A percentile compares a stretch with the other conserved stretches of the same genome.
phyloP scores from a whole-genome alignment of 2,797 vertebrate species.

The Apogon hyalosoma region DNA sequence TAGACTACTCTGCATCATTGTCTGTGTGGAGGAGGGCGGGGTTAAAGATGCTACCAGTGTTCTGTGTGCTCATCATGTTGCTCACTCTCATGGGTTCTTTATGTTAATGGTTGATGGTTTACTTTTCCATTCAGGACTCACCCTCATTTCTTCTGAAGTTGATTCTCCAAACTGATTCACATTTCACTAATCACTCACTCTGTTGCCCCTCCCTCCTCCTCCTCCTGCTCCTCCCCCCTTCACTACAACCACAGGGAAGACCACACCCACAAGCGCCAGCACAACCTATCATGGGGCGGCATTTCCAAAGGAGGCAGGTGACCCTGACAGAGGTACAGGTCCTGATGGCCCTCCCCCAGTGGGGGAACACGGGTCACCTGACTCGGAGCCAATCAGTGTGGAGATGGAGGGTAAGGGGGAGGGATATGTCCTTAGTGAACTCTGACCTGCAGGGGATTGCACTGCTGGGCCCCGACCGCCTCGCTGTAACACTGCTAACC shows the following conservation, averaged over 20 bases:
- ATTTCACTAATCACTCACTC: constrained; percentile 86
- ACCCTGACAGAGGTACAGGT: constrained; percentile 88
- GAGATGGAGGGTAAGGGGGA: constrained; percentile 92
- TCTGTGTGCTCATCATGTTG: constrained; percentile 53
- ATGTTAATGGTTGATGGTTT: constrained; percentile 62
- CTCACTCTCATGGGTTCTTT: constrained; percentile 35
- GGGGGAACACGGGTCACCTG: constrained; percentile 87
- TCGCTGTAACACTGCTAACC: constrained; percentile 39
- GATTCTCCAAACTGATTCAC: constrained; percentile 69
- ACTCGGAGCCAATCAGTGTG: constrained; percentile 90
- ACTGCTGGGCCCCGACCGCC: constrained; percentile 78
- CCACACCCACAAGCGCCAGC: constrained; percentile 85
- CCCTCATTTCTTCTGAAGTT: constrained; percentile 70
- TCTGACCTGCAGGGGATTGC: constrained; percentile 75
- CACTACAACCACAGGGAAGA: constrained; percentile 85
- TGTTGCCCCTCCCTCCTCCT: constrained; percentile 61
- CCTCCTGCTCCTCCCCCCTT: constrained; percentile 51
- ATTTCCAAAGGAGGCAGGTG: constrained; percentile 87
- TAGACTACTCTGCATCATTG: no score
- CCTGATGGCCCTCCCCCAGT: constrained; percentile 84
- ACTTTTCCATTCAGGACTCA: constrained; percentile 56
- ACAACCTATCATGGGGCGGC: constrained; percentile 83
- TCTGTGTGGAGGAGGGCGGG: background rate
- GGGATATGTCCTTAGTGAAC: constrained; percentile 65
- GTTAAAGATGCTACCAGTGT: constrained; percentile 9